Evolutionary conservation across 2,888 invertebrate species (phyloP), one percentile per base, ranked within the genome.

Genomic region (Mythimna vitellina): DNA sequence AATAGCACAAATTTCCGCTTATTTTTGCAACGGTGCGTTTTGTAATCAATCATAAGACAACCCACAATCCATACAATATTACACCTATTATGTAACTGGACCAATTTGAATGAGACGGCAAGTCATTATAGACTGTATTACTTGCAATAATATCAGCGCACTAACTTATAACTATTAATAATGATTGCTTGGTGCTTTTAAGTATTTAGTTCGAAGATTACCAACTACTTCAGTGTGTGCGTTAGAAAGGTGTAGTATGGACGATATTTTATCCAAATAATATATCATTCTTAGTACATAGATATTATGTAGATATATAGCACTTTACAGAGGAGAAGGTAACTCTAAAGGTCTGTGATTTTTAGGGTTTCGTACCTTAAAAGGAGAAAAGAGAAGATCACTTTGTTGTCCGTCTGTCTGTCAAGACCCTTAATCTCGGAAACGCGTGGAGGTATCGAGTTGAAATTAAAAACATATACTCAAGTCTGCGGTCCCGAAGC

Each of bases 11-110:
- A 54, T 72, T 68, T 81, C 73, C 79, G 73, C 62, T 29, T 68
- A 76, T 76, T 76, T 75, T 32, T 68, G 78, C 70, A 81, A 81
- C 46, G 17, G 7, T 46, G 32, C 67, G 70, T 74, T 81, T 78
- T 73, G 72, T 62, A 79, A 73, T 49, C 14, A 32, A 78, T 69
- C 22, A 60, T 65, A 70, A 53, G 62, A 57, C 62, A 76, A 54
- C 53, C 25, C 35, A 14, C 54, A 56, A 42, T 49, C n/a, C 46
- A 9, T 32, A 53, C 38, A 61, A 29, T 12, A 65, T 25, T 25
- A 25, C 2, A 25, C 25, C 25, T 25, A 42, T 42, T 32, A 29
- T 4, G 38, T 14, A 38, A 46, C 17, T 49, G 49, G 7, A n/a
- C 25, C 22, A 53, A 58, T 0, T 38, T 46, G n/a, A 66, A 54